Conservation (phyloP, 2,888 invertebrate species). For the Disparrhopalites patrizii region DNA sequence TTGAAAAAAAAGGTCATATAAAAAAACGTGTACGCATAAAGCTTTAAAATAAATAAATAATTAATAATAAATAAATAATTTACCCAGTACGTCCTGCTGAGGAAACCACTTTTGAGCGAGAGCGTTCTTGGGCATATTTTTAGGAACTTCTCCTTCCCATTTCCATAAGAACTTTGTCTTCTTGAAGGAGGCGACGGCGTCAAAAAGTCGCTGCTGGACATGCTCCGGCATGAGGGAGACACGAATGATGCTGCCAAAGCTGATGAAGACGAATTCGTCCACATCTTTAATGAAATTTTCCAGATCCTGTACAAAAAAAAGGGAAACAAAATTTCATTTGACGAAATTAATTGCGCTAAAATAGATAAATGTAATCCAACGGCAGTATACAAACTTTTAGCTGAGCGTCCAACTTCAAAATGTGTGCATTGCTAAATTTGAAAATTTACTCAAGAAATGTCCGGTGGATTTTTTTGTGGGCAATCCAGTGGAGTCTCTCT, state of each 20-base stretch:
- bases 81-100: background rate
- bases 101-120: background rate
- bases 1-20: too few species aligned
- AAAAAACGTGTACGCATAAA: background rate
- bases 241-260: background rate
- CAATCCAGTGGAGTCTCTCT: too few species aligned
- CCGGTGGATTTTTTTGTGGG: too few species aligned
- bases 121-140: background rate
- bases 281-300: background rate
- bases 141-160: background rate
- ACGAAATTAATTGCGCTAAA: too few species aligned
- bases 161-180: background rate
- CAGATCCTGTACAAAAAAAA: too few species aligned
- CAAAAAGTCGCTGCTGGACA: background rate
- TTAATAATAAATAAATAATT: too few species aligned
- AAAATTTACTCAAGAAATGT: too few species aligned
- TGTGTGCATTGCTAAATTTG: too few species aligned
- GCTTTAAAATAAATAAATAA: background rate
- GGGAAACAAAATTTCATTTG: too few species aligned
- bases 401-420: too few species aligned
- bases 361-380: too few species aligned
- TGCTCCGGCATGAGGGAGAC: background rate
- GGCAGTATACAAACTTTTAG: too few species aligned
- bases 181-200: background rate
- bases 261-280: background rate